Percentiles rank a stretch among this genome's conserved stretches.
These are phyloP conservation scores for Tapirus terrestris DNA, from an alignment of 2,113 vertebrate species.

Conservation along the genomic window DNA sequence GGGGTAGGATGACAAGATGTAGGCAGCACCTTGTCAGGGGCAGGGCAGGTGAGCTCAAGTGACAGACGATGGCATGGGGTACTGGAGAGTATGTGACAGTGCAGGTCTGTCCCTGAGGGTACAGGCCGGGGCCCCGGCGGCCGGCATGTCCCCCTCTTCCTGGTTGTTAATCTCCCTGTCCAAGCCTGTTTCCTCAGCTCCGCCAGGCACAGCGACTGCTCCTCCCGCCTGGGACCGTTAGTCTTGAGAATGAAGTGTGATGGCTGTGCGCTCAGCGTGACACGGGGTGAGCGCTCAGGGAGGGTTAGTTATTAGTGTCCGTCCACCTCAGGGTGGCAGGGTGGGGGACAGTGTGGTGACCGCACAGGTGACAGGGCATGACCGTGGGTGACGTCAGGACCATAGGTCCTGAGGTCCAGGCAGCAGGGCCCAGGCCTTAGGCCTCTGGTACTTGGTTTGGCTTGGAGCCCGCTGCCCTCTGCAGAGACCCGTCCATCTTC, in stretches of 20 bases:
- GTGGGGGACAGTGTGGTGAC: not conserved
- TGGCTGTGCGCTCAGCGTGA: not conserved
- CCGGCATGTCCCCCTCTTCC: not conserved
- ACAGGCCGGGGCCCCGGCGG: not conserved
- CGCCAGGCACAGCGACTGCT: not conserved
- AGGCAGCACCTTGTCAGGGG: not conserved
- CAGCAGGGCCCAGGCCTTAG: not conserved
- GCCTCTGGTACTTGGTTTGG: not conserved
- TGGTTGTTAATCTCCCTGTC: not conserved
- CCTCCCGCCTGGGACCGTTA: rapidly evolving
- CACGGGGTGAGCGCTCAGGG: not conserved
- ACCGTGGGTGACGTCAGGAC: not conserved
- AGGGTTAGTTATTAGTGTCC: no score
- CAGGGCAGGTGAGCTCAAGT: not conserved
- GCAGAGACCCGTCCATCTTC: not conserved
- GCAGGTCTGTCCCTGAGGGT: not conserved
- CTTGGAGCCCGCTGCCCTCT: not conserved
- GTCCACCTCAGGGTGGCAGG: not conserved
- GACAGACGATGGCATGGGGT: not conserved
- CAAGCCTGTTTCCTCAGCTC: rapidly evolving
- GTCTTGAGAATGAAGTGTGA: rapidly evolving
- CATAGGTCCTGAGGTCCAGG: not conserved
- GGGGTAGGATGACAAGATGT: no score
- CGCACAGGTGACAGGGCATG: not conserved
- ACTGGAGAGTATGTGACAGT: not conserved